Conservation (phyloP, 30 jellyfish, hydroid and myxozoan genomes). For the Aurelia aurita complex sp. Pacific region DNA sequence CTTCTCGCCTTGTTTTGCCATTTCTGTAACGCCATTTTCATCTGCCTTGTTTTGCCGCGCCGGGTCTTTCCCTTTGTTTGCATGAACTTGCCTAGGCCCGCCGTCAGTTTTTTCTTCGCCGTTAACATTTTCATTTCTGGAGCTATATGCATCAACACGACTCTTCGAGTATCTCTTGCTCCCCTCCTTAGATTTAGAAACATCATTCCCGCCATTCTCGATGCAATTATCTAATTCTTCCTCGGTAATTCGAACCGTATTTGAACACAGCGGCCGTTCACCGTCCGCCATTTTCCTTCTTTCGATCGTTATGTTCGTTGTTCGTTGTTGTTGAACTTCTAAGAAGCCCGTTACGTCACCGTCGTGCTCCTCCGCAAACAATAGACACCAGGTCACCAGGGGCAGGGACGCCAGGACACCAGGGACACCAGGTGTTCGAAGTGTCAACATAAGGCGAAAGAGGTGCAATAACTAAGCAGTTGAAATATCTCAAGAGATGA, state of each 20-base stretch:
- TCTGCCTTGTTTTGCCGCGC: no score
- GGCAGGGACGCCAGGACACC: no score
- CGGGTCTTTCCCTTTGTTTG: slow-evolving; percentile 11
- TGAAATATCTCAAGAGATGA: no score
- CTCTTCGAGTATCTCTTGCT: slow-evolving; percentile 19
- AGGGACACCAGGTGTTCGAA: no score
- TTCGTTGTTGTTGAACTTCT: slow-evolving; percentile 29
- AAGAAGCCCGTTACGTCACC: neutral
- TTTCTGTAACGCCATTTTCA: no score
- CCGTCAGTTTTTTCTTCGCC: neutral
- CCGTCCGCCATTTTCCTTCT: slow-evolving; percentile 18
- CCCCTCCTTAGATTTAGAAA: neutral
- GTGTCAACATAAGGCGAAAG: no score
- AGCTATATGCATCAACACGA: slow-evolving; percentile 1
- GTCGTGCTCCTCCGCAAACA: neutral
- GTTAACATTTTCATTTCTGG: neutral
- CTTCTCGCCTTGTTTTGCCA: no score
- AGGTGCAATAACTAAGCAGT: no score
- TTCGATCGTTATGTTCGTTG: neutral
- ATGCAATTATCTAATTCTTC: slow-evolving; percentile 10
- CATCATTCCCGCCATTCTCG: neutral
- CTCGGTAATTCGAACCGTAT: slow-evolving; percentile 16
- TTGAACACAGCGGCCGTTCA: neutral
- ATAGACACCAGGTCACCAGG: neutral
- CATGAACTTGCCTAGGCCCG: neutral